Evolutionary conservation across 2,113 vertebrate species (phyloP).

Genomic region (Cynopterus brachyotis): DNA sequence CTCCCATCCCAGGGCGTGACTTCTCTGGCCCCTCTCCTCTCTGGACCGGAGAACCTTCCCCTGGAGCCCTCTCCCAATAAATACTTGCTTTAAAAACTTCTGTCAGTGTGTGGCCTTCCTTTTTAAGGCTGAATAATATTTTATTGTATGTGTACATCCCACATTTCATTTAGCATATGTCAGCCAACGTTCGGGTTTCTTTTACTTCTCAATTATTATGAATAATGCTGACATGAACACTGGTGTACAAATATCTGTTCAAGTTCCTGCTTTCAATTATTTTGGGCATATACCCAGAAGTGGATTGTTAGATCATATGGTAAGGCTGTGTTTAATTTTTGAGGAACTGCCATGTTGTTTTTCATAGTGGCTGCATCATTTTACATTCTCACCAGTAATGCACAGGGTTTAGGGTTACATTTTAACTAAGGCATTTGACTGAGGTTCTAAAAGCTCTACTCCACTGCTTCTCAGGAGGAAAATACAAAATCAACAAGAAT

Average conservation of each 20-base stretch:
- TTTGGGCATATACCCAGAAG: background rate
- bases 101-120: too few species aligned
- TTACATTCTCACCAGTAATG: background rate
- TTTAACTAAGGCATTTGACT: background rate
- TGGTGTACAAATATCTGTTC: background rate
- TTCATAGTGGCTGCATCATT: background rate
- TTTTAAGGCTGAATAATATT: background rate
- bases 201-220: background rate
- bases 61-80: too few species aligned
- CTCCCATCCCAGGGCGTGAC: too few species aligned
- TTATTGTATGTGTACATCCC: background rate
- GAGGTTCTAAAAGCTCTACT: background rate
- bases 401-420: background rate
- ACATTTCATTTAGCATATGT: background rate
- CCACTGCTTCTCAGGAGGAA: background rate
- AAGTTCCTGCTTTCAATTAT: background rate
- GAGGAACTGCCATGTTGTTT: background rate
- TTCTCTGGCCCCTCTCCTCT: too few species aligned
- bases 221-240: background rate
- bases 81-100: too few species aligned
- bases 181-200: background rate
- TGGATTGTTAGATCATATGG: background rate
- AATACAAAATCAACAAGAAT: background rate
- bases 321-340: conserved; percentile 4
- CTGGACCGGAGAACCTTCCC: too few species aligned